Conservation (phyloP, 1,140 invertebrate genomes). For the Tetramorium parvispinum region DNA sequence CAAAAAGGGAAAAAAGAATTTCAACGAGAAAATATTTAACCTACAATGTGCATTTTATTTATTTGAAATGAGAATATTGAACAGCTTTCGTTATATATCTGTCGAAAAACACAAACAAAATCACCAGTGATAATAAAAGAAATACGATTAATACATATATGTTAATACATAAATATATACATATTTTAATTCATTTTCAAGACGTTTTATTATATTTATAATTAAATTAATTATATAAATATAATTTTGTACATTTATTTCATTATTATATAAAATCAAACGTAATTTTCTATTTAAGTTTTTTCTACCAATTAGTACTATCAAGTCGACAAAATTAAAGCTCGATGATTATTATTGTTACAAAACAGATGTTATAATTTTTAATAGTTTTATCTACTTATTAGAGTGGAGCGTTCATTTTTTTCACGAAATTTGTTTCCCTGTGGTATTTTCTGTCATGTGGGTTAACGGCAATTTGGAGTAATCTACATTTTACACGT, state of each 20-base stretch:
- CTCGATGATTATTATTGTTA: neutral
- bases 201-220: neutral
- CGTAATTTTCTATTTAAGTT: neutral
- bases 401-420: neutral
- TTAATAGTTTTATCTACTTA: neutral
- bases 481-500: neutral
- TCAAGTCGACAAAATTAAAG: neutral
- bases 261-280: constrained; percentile 6
- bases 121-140: neutral
- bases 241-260: neutral
- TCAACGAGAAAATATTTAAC: neutral
- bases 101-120: constrained; percentile 26
- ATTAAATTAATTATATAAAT: neutral
- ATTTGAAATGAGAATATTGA: neutral
- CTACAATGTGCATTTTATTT: neutral
- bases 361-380: neutral
- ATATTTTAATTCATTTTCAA: neutral
- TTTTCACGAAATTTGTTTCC: neutral
- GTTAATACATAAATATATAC: neutral
- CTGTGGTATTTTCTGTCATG: neutral
- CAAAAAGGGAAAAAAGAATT: neutral
- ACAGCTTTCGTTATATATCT: neutral
- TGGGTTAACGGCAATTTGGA: constrained; percentile 16
- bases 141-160: neutral
- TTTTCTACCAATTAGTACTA: neutral